Conservation (phyloP, 2,113 vertebrate genomes). For the Apodemus speciosus region DNA sequence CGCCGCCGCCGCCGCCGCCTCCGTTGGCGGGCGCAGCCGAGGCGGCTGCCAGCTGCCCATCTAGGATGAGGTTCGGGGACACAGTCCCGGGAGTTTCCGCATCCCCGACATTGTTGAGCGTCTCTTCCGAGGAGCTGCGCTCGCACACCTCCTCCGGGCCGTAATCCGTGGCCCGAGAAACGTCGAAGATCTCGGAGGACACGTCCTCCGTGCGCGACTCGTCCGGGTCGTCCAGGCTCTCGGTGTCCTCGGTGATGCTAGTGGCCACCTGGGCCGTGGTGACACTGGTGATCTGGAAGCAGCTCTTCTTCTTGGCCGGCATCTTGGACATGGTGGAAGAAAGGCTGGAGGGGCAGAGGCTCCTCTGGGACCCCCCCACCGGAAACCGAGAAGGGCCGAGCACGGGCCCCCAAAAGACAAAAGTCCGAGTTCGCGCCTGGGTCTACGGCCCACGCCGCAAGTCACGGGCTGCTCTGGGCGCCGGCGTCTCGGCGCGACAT, state of each 20-base stretch:
- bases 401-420: conserved; percentile 40
- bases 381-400: background rate
- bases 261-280: conserved; percentile 97
- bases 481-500: conserved; percentile 48
- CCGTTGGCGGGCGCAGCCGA: conserved; percentile 83
- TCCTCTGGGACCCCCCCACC: conserved; percentile 4
- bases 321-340: conserved; percentile 94
- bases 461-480: conserved; percentile 48
- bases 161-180: conserved; percentile 89
- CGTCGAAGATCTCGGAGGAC: conserved; percentile 94
- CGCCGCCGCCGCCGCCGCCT: conserved; percentile 73
- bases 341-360: background rate
- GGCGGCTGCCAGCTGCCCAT: conserved; percentile 83
- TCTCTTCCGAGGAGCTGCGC: conserved; percentile 94
- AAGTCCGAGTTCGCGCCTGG: conserved; percentile 62
- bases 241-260: conserved; percentile 95
- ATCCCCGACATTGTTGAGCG: conserved; percentile 92
- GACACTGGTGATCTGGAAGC: conserved; percentile 99
- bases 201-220: conserved; percentile 96
- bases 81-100: conserved; percentile 87
- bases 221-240: conserved; percentile 97
- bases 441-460: conserved; percentile 50
- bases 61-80: conserved; percentile 87
- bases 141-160: conserved; percentile 90
- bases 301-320: conserved; percentile 99